Evolutionary conservation across 2,888 invertebrate genomes (phyloP), one percentile per base, ranked within the genome.

Genomic region (Stenodema calcarata): DNA sequence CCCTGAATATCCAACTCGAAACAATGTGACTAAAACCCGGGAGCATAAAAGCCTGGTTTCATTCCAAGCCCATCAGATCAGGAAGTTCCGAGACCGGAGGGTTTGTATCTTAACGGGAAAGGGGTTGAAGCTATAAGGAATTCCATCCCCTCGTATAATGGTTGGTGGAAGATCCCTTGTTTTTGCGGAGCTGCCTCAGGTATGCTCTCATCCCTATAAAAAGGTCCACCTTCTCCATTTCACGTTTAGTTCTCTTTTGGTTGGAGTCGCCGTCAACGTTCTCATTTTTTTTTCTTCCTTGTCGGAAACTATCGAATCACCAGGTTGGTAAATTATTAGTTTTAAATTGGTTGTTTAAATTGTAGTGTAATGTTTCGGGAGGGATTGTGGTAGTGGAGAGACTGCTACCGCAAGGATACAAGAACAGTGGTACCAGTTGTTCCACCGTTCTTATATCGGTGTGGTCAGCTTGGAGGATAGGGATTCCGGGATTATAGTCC

Each of bases 121-220:
- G 78, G 78, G 78, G 47, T 78, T 23, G 18, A 30, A 41, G 73
- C 9, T 28, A 7, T n/a, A 27, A 54, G 54, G 54, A 54, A 54
- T 80, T 54, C 78, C 78, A 78, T 44, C 78, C 42, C 44, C 73
- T 75, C 73, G 73, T 7, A 27, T 11, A 18, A 62, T 23, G 62
- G 62, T 47, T 18, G n/a, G 23, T 11, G 69, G 27, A 18, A n/a
- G 41, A 16, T 35, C 73, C 73, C 73, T 41, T 16, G 80, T 80
- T 80, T 80, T 80, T 80, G 80, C 80, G n/a, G 62, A 80, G 44
- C 23, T 44, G 50, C 35, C 80, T 30, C 80, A 80, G 80, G 80
- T 80, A 80, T 30, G 35, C 35, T 75, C 23, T 44, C 16, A 16
- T 80, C 80, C n/a, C 80, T 80, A 80, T 80, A 80, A 80, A 80